A percentile compares a stretch with the other conserved stretches of the same genome.
Conservation (phyloP, 1,140 invertebrate species). For the Musca domestica region DNA sequence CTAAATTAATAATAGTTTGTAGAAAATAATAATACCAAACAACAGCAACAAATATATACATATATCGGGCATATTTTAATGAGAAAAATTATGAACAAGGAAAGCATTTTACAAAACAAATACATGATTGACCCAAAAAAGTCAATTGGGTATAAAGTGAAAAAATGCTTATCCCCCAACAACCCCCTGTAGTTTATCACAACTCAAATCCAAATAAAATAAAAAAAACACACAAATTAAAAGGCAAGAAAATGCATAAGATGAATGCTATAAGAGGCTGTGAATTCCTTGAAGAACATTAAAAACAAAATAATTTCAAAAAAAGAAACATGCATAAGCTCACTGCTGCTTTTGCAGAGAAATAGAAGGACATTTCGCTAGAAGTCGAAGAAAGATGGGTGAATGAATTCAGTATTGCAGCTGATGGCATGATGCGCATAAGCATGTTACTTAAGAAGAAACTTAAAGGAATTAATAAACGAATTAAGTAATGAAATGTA, state of each 20-base stretch:
- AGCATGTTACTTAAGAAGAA: constrained; percentile 11
- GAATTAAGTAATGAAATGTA: not conserved
- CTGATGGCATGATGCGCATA: not conserved
- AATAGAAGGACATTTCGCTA: not conserved
- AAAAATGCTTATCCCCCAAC: too few species aligned
- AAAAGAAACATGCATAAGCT: constrained; percentile 2
- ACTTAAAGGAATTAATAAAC: constrained; percentile 12
- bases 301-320: not conserved
- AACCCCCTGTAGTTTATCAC: too few species aligned
- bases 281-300: constrained; percentile 11
- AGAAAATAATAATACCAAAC: not conserved
- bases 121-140: too few species aligned
- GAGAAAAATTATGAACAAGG: too few species aligned
- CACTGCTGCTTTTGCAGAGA: not conserved
- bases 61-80: not conserved
- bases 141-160: too few species aligned
- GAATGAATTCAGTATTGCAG: too few species aligned
- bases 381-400: too few species aligned
- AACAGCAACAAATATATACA: not conserved
- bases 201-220: not conserved
- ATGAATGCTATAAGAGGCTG: constrained; percentile 17
- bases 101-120: too few species aligned
- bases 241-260: not conserved
- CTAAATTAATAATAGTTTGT: not conserved
- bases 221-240: constrained; percentile 2